Percentiles rank a stretch among this genome's conserved stretches.
Evolutionary conservation across 2,888 invertebrate species (phyloP).

Genomic region (Geophilus truncorum): DNA sequence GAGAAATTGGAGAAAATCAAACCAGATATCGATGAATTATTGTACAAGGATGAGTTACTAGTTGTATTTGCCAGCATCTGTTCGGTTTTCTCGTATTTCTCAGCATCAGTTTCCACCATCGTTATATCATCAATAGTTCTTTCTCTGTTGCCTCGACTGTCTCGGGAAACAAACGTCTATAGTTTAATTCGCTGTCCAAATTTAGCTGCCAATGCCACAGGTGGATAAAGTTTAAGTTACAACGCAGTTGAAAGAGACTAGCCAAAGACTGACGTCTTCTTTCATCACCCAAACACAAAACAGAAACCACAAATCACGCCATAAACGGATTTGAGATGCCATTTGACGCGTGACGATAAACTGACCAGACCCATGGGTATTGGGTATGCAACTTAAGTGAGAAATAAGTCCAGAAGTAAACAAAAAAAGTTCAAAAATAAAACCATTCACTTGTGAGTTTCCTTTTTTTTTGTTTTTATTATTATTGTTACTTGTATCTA

Average conservation of each 20-base stretch:
- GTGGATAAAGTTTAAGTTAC: not conserved
- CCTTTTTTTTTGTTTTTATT: not conserved
- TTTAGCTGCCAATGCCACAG: slow-evolving; percentile 15
- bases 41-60: not conserved
- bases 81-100: not conserved
- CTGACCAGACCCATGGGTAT: not conserved
- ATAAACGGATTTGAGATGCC: slow-evolving; percentile 3
- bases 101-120: not conserved
- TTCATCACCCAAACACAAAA: slow-evolving; percentile 2
- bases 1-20: not conserved
- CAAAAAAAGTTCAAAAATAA: not conserved
- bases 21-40: not conserved
- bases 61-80: not conserved
- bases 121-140: not conserved
- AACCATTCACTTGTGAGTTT: too few relatives aligned
- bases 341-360: not conserved
- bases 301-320: slow-evolving; percentile 1
- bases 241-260: not conserved
- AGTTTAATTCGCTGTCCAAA: not conserved
- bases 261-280: not conserved
- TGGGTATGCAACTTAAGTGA: not conserved
- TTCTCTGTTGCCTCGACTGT: not conserved
- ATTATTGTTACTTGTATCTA: not conserved
- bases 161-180: too few relatives aligned
- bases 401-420: not conserved